These are phyloP conservation scores for Lithobates sylvaticus DNA, from an alignment of 2,797 vertebrate genomes.

Conservation along the genomic window DNA sequence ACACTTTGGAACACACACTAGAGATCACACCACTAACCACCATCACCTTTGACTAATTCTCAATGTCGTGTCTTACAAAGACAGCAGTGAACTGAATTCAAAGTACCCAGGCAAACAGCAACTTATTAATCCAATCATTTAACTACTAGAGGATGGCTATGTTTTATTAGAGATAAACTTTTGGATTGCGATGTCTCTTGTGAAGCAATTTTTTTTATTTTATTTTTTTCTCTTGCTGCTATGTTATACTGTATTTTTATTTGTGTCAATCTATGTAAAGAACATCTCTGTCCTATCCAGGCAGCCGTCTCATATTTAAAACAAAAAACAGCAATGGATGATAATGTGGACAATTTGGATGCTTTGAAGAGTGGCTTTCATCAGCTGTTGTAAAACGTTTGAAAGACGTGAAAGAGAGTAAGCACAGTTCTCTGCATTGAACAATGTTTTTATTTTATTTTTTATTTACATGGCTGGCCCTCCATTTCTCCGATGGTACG, in stretches of 20 bases:
- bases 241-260: conserved; percentile 9
- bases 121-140: neutral
- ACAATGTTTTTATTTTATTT: neutral
- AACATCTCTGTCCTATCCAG: neutral
- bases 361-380: neutral
- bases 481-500: neutral
- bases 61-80: neutral
- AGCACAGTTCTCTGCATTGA: neutral
- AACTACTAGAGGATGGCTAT: conserved; percentile 4
- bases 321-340: neutral
- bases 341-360: neutral
- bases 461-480: neutral
- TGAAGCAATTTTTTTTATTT: conserved; percentile 11
- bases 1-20: conserved; percentile 70
- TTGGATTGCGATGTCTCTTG: conserved; percentile 16
- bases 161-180: neutral
- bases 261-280: neutral
- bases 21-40: conserved; percentile 74
- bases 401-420: neutral
- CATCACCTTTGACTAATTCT: conserved; percentile 73
- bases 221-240: conserved; percentile 31
- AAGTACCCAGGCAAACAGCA: neutral
- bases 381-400: neutral
- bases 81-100: neutral
- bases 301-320: neutral